Percentiles rank a stretch among this genome's conserved stretches.
Conservation (phyloP, 2,888 invertebrate species). For the Trissoscelio sp. region DNA sequence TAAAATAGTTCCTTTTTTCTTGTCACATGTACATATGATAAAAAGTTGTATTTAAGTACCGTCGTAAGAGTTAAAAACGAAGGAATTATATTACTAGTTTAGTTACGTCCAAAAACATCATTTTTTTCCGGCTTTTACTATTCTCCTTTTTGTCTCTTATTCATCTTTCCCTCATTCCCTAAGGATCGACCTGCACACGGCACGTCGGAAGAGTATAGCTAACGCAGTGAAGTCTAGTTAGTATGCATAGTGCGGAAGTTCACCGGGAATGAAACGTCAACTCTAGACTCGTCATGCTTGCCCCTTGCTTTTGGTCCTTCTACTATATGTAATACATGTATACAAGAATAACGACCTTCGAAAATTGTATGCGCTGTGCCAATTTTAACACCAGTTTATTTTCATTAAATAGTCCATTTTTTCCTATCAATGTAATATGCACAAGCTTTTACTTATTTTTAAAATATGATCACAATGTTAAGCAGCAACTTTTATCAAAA, state of each 20-base stretch:
- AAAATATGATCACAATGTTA: no score
- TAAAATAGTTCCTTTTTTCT: no score
- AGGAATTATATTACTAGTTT: slow-evolving; percentile 78
- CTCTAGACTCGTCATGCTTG: slow-evolving; percentile 82
- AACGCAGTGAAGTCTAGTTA: slow-evolving; percentile 81
- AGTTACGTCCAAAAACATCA: slow-evolving; percentile 35
- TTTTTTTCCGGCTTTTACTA: slow-evolving; percentile 59
- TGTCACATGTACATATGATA: no score
- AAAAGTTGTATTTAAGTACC: no score
- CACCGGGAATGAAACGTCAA: slow-evolving; percentile 83
- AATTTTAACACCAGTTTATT: slow-evolving; percentile 29
- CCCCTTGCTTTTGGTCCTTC: slow-evolving; percentile 78
- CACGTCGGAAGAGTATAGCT: slow-evolving; percentile 74
- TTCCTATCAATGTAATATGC: not conserved
- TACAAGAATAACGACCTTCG: slow-evolving; percentile 64
- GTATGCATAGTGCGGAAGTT: slow-evolving; percentile 83
- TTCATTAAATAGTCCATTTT: slow-evolving; percentile 8
- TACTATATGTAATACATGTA: slow-evolving; percentile 70
- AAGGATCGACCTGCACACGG: slow-evolving; percentile 71
- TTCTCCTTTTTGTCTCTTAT: slow-evolving; percentile 68
- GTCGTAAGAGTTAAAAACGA: no score
- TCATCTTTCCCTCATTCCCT: slow-evolving; percentile 69
- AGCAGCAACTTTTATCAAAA: no score
- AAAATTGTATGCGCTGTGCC: slow-evolving; percentile 47
- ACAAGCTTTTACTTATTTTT: no score